Evolutionary conservation across 2,888 invertebrate species (phyloP), one percentile per base, ranked within the genome.

Genomic region (Augochlorella aurata): DNA sequence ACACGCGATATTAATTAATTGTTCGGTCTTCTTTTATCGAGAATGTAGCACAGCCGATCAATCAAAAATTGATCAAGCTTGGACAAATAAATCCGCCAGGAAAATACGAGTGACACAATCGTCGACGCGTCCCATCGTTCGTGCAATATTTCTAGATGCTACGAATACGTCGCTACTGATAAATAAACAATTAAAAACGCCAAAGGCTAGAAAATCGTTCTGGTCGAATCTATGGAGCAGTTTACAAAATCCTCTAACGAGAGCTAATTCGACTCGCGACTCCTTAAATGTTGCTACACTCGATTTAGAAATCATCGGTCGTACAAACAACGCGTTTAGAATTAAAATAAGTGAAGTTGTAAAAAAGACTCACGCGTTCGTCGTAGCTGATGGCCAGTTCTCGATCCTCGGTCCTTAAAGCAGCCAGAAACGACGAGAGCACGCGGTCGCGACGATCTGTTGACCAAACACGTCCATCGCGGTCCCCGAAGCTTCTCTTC

Each of bases 401-500:
- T 73, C 67, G 78, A 70, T 66, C 66, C 44, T 38, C 69, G 24
- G 50, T 47, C 50, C 77, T 85, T 58, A 78, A 0, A 73, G 49
- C 12, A 44, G 44, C 2, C 73, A 45, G 21, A 65, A 10, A 8
- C 38, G 50, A 69, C 8, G 50, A 54, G 67, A 70, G 69, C 52
- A 73, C 70, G 75, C 78, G 58, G 38, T 52, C 63, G 18, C 54
- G 54, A 68, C 58, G 77, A 61, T 61, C 52, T 52, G 65, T 68
- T 54, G 61, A 49, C n/a, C 50, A 61, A 73, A 29, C 79, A 47
- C 79, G 58, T 72, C 76, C 73, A 49, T 45, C 68, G 69, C 61
- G 68, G 77, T 54, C 71, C 70, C 58, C 54, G 68, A 58, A 49
- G 49, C 49, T 63, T 75, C 81, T 81, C 68, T 94, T 93, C 58